Conservation (phyloP, 53 echinoderm and acorn worm species). For the Luidia sarsii region DNA sequence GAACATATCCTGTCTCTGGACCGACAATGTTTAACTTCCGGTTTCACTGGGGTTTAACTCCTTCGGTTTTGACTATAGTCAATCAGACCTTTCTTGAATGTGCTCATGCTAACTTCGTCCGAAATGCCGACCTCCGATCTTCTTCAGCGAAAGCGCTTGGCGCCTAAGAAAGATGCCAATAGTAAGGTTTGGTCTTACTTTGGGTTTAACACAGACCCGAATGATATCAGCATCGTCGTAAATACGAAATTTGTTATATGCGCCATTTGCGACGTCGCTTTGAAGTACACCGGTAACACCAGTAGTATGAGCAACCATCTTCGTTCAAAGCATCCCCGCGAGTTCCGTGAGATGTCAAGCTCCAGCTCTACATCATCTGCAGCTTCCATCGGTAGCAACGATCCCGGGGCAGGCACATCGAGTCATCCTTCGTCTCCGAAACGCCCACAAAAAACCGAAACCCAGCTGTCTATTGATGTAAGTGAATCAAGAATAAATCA, state of each 20-base stretch:
- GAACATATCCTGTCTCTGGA: too few relatives aligned
- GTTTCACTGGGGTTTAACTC: too few relatives aligned
- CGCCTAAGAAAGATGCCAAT: not conserved
- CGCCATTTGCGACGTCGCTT: too few relatives aligned
- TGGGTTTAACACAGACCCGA: not conserved
- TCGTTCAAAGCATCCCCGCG: not conserved
- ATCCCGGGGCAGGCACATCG: not conserved
- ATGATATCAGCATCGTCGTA: too few relatives aligned
- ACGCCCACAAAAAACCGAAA: not conserved
- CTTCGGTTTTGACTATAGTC: too few relatives aligned
- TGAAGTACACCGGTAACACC: too few relatives aligned
- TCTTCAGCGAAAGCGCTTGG: too few relatives aligned
- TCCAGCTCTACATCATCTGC: not conserved
- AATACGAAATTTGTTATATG: not conserved
- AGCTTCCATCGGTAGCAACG: not conserved
- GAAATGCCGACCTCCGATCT: too few relatives aligned
- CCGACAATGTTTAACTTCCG: too few relatives aligned
- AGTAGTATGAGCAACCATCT: not conserved
- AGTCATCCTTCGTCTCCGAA: too few relatives aligned
- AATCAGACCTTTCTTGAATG: too few relatives aligned
- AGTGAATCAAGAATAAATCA: not conserved
- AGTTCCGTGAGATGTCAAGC: not conserved
- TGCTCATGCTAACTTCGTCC: too few relatives aligned
- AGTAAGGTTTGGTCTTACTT: constrained; percentile 5
- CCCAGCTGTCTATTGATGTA: not conserved